Base-by-base conservation (phyloP, 2,888 invertebrate species). In the Teleiodes luculella region DNA sequence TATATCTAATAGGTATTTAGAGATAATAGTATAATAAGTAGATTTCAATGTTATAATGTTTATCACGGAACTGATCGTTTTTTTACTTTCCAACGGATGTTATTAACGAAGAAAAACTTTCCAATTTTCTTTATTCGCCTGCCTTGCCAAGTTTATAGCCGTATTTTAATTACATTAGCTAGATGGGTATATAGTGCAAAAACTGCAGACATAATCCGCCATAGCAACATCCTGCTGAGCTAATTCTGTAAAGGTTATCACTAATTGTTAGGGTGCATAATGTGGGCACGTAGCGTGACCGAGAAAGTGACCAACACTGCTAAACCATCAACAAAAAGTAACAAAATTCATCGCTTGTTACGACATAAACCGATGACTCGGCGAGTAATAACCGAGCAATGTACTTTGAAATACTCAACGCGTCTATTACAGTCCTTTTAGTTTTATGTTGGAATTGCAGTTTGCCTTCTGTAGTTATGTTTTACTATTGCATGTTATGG, bases 221-320 rank as follows among this genome's bases (percentile, higher is more conserved):
- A 52, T 58, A 57, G 45, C 24, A 14, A n/a, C 49, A 37, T 37
- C 49, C 49, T 49, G 49, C 13, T 13, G 39, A 58, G 57, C 57
- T 58, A 52, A 52, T 56, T 65, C 62, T 61, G 61, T 70, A 75
- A 79, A 77, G 72, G 76, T 76, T 73, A 72, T 58, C 52, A 62
- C 50, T 65, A 71, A 70, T 70, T 67, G 57, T 58, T 65, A 75
- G 79, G 78, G 79, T 78, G 77, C 78, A 79, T 80, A 79, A 76
- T 78, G 66, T 63, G 66, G 56, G 61, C 67, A 58, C 53, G 55
- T 52, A 61, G 65, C 68, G 70, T 77, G 72, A 72, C 73, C 65
- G 20, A n/a, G 18, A n/a, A 37, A 28, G 33, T 16, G 7, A 14
- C 46, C 31, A 46, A 46, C 31, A 16, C 31, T 16, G 14, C 7